A percentile compares a stretch with the other conserved stretches of the same genome.
Conservation (phyloP, 2,888 invertebrate species). For the Invenusta paracnida region DNA sequence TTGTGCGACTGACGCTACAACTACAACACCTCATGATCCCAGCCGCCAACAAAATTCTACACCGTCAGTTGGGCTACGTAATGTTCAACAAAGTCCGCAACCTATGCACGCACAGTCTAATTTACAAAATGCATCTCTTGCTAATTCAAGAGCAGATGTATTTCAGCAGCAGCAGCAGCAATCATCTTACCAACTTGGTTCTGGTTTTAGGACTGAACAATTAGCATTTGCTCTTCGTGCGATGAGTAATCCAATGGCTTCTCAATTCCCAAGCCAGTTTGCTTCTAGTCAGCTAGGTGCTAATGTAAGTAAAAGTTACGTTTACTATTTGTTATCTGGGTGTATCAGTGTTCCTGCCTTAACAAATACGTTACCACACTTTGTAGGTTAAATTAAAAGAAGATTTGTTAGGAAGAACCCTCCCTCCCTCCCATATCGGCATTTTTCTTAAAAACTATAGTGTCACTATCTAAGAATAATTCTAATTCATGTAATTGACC, state of each 20-base stretch:
- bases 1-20: neutral
- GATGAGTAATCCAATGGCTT: slow-evolving; percentile 12
- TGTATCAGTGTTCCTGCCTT: too few species aligned
- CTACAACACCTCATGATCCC: neutral
- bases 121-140: neutral
- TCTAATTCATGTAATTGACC: too few species aligned
- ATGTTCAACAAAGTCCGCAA: neutral
- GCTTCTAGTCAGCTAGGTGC: neutral
- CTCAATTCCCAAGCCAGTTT: neutral
- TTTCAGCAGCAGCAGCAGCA: neutral
- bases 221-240: slow-evolving; percentile 1
- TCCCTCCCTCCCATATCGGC: too few species aligned
- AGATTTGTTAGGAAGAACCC: too few species aligned
- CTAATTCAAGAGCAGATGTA: neutral
- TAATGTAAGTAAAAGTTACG: neutral
- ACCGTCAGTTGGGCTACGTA: neutral
- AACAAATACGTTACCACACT: too few species aligned
- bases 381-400: too few species aligned
- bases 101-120: neutral
- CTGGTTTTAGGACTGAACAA: neutral
- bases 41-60: neutral
- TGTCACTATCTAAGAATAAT: too few species aligned
- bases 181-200: neutral
- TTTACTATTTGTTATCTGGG: neutral
- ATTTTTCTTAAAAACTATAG: too few species aligned